These are phyloP conservation scores for Turritopsis rubra DNA, from an alignment of 30 jellyfish, hydroid and myxozoan species.

Conservation along the genomic window DNA sequence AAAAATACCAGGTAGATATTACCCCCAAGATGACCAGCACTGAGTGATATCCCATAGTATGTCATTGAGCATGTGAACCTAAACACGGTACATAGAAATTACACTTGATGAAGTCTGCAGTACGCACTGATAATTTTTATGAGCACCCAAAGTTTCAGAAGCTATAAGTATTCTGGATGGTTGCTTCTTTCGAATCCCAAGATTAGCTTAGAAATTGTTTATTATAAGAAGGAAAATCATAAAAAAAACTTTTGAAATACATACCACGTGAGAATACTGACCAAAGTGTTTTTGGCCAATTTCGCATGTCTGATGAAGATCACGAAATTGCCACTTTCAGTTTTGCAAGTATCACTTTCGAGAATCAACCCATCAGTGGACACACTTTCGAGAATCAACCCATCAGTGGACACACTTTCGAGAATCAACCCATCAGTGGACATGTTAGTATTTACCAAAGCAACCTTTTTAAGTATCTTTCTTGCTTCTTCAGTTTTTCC, in stretches of 20 bases:
- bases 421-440: background rate
- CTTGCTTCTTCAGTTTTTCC: conserved; percentile 32
- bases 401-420: too few relatives aligned
- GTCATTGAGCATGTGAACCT: conserved; percentile 43
- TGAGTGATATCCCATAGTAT: conserved; percentile 38
- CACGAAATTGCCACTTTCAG: conserved; percentile 23
- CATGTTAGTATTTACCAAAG: conserved; percentile 7
- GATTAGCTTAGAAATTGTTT: too few relatives aligned
- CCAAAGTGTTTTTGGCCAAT: background rate
- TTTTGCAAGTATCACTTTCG: background rate
- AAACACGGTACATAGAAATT: too few relatives aligned
- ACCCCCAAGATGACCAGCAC: conserved; percentile 51
- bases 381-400: background rate
- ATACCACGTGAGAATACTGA: conserved; percentile 38
- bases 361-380: too few relatives aligned
- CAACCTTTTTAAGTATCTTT: conserved; percentile 7
- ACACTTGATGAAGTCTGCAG: too few relatives aligned
- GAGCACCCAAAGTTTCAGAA: too few relatives aligned
- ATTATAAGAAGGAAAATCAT: too few relatives aligned
- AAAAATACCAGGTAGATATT: conserved; percentile 37
- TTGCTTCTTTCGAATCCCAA: too few relatives aligned
- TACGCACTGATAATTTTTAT: too few relatives aligned
- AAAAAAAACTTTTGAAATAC: too few relatives aligned
- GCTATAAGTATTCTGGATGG: too few relatives aligned
- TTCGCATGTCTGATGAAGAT: background rate